These are phyloP conservation scores for Tonatia bakeri DNA, from an alignment of 2,113 vertebrate genomes.

Conservation along the genomic window DNA sequence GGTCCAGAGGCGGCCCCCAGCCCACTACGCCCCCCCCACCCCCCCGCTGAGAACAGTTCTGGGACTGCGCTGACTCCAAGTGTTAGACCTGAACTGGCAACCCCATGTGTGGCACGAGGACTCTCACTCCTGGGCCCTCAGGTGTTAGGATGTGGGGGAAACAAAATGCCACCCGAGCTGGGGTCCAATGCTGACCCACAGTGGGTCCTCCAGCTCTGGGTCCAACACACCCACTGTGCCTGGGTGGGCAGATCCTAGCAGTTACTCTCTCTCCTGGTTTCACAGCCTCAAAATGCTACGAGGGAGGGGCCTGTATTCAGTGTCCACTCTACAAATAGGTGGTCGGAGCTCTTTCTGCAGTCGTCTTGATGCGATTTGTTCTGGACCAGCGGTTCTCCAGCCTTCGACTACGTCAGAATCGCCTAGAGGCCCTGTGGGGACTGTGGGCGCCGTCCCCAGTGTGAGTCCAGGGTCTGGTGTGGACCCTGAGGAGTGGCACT, in stretches of 20 bases:
- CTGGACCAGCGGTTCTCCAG: not conserved
- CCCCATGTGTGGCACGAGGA: not conserved
- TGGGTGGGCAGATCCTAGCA: too few species aligned
- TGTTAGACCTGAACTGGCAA: fast-evolving
- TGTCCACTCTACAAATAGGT: not conserved
- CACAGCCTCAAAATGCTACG: fast-evolving
- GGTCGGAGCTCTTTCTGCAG: not conserved
- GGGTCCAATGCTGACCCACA: not conserved
- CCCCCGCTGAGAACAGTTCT: not conserved
- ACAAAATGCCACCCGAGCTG: not conserved
- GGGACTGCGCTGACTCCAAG: not conserved
- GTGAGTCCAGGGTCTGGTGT: too few species aligned
- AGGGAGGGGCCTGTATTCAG: not conserved
- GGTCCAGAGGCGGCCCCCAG: not conserved
- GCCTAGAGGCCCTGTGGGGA: fast-evolving
- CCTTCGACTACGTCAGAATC: fast-evolving
- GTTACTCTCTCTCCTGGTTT: not conserved
- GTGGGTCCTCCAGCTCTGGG: fast-evolving
- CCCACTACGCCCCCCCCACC: fast-evolving
- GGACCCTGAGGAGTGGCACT: not conserved
- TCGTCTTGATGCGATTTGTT: not conserved
- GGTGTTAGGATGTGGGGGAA: not conserved
- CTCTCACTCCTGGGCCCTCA: fast-evolving
- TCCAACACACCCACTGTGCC: fast-evolving
- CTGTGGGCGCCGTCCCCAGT: too few species aligned